phyloP scores from a whole-genome alignment of 2,888 invertebrate genomes.

The Cenopis cana region DNA sequence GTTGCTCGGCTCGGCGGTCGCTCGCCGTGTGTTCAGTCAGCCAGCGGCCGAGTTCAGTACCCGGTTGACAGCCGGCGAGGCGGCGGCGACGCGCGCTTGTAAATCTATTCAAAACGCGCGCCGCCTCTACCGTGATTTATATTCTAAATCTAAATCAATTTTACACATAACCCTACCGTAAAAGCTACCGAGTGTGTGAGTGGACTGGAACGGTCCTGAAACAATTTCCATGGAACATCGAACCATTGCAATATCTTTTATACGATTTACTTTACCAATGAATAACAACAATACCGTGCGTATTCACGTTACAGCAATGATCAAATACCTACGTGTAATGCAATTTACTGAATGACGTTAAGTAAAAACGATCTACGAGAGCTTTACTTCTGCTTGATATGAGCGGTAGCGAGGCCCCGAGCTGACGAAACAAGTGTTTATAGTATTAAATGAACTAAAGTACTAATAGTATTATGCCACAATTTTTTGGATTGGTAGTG shows the following conservation, averaged over 20 bases:
- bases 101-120: conserved; percentile 67
- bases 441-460: conserved; percentile 37
- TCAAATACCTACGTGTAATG: conserved; percentile 49
- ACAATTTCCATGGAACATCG: conserved; percentile 45
- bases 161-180: conserved; percentile 66
- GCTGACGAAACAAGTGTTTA: conserved; percentile 56
- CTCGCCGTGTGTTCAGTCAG: conserved; percentile 36
- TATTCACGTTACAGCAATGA: conserved; percentile 46
- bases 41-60: conserved; percentile 73
- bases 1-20: conserved; percentile 56
- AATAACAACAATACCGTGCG: conserved; percentile 54
- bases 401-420: conserved; percentile 41
- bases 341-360: conserved; percentile 51
- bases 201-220: conserved; percentile 15
- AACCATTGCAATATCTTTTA: conserved; percentile 63
- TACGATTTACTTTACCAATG: conserved; percentile 64
- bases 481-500: conserved; percentile 42
- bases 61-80: conserved; percentile 83
- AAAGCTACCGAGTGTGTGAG: conserved; percentile 43
- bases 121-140: conserved; percentile 79
- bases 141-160: conserved; percentile 69
- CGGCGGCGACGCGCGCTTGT: conserved; percentile 73
- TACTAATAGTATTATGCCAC: conserved; percentile 42
- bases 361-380: conserved; percentile 48
- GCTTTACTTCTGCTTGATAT: conserved; percentile 48